Evolutionary conservation across 2,113 vertebrate genomes (phyloP).

Genomic region (Heliornis fulica): DNA sequence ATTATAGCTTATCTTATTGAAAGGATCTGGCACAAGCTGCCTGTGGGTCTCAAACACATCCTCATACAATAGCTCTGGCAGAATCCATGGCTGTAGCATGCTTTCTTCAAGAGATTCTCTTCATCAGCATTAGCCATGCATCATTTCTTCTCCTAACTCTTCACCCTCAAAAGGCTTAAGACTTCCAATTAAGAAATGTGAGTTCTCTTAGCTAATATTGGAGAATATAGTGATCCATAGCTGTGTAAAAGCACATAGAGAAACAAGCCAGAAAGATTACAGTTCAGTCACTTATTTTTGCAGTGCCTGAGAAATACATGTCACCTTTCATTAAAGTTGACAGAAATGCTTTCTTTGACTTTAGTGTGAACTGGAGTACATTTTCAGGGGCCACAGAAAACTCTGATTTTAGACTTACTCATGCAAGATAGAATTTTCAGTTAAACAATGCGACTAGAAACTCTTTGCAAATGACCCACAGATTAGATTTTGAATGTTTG

Average conservation of each 20-base stretch:
- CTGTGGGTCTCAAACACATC: neutral
- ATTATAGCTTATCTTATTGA: neutral
- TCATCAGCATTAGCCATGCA: neutral
- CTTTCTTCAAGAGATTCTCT: neutral
- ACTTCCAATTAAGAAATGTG: neutral
- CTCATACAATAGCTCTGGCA: neutral
- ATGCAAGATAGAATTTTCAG: neutral
- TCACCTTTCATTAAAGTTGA: neutral
- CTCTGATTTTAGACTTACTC: neutral
- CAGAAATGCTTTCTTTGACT: neutral
- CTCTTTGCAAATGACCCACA: neutral
- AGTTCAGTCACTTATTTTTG: neutral
- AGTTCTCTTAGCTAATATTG: neutral
- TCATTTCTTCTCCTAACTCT: neutral
- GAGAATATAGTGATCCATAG: neutral
- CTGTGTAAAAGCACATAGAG: neutral
- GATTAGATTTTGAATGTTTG: neutral
- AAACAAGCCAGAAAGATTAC: neutral
- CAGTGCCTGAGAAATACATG: neutral
- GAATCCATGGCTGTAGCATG: neutral
- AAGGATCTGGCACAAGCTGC: neutral
- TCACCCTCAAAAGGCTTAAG: neutral
- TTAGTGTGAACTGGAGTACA: neutral
- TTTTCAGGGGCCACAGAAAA: neutral
- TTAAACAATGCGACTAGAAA: neutral